Percentiles rank a stretch among this genome's conserved stretches.
These are phyloP conservation scores for Megaptera novaeangliae DNA, from an alignment of 2,113 vertebrate genomes.

Conservation along the genomic window DNA sequence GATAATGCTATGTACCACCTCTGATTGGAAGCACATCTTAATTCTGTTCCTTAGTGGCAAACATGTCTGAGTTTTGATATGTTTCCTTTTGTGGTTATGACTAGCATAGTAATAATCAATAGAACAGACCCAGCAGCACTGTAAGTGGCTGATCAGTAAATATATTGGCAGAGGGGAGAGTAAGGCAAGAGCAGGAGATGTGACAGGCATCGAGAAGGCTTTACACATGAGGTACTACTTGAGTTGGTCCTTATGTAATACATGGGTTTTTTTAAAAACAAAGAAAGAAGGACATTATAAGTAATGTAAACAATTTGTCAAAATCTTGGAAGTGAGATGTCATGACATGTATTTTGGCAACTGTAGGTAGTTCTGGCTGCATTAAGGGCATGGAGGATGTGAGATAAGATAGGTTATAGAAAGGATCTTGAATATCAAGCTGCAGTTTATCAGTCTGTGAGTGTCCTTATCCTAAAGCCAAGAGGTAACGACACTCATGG, in stretches of 20 bases:
- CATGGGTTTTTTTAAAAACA: not conserved
- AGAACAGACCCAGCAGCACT: not conserved
- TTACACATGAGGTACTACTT: not conserved
- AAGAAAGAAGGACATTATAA: not conserved
- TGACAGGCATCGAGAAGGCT: not conserved
- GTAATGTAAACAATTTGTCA: not conserved
- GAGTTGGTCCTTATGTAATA: not conserved
- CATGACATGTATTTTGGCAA: not conserved
- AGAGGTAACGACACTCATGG: not conserved
- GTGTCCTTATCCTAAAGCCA: not conserved
- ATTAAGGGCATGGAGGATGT: not conserved
- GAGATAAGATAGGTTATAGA: not conserved
- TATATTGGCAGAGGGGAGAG: not conserved
- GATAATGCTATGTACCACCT: not conserved
- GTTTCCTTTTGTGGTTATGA: not conserved
- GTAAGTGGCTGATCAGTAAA: not conserved
- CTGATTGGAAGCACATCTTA: not conserved
- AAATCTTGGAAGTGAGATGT: not conserved
- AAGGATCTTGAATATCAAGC: not conserved
- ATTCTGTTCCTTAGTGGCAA: not conserved
- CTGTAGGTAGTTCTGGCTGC: not conserved
- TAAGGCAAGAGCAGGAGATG: not conserved
- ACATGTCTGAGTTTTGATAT: not conserved
- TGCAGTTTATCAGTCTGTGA: not conserved
- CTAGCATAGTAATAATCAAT: not conserved